Conservation (phyloP, 1,140 invertebrate genomes). For the Drosophila santomea region DNA sequence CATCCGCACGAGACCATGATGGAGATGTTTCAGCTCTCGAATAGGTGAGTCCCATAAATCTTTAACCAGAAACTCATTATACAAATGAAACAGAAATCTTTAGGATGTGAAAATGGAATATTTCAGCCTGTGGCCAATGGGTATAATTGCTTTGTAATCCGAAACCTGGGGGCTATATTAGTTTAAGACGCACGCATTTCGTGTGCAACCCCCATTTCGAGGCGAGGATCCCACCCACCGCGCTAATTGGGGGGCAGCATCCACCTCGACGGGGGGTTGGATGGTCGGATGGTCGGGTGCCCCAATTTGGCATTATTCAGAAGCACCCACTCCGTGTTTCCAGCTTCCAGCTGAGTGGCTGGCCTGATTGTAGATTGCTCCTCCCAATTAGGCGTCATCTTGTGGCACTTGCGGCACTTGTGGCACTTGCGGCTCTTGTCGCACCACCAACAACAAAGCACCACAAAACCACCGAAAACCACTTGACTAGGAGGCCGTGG, state of each 20-base stretch:
- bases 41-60: slow-evolving; percentile 68
- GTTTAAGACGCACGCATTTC: neutral
- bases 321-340: neutral
- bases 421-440: no score
- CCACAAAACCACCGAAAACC: neutral
- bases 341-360: slow-evolving; percentile 28
- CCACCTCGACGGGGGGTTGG: slow-evolving; percentile 20
- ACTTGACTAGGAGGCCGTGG: slow-evolving; percentile 24
- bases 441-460: slow-evolving; percentile 2
- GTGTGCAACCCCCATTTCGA: neutral
- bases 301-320: slow-evolving; percentile 47
- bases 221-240: slow-evolving; percentile 19
- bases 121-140: neutral
- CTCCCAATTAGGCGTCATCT: slow-evolving; percentile 35
- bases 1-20: slow-evolving; percentile 80
- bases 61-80: neutral
- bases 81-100: no score
- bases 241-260: slow-evolving; percentile 25
- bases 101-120: neutral
- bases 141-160: neutral
- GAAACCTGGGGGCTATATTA: neutral
- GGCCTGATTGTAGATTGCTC: slow-evolving; percentile 41
- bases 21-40: slow-evolving; percentile 82
- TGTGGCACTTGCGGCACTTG: slow-evolving; percentile 22
- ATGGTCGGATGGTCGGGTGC: slow-evolving; percentile 1